Percentiles rank a stretch among this genome's conserved stretches.
These are phyloP conservation scores for Bubo scandiacus DNA, from an alignment of 2,113 vertebrate species.

Conservation along the genomic window DNA sequence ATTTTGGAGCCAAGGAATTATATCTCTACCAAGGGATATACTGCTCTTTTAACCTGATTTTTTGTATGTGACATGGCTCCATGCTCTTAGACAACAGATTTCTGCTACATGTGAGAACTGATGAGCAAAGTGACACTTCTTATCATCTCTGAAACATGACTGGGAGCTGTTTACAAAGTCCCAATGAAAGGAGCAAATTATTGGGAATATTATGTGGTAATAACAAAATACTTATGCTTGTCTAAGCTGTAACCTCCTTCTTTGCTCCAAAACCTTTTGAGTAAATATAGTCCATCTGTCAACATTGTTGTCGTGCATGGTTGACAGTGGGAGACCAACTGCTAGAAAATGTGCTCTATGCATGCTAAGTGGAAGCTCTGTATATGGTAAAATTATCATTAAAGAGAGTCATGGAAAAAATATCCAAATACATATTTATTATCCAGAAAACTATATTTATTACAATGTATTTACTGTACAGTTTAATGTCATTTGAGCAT, in stretches of 20 bases:
- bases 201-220: background rate
- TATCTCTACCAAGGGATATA: background rate
- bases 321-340: background rate
- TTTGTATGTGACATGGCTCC: background rate
- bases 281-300: background rate
- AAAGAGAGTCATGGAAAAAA: background rate
- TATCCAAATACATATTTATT: background rate
- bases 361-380: background rate
- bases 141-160: background rate
- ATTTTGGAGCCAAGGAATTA: background rate
- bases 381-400: background rate
- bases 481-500: background rate
- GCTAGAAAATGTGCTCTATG: background rate
- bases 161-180: background rate
- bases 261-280: conserved; percentile 1
- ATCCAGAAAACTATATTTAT: background rate
- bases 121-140: background rate
- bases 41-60: background rate
- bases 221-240: background rate
- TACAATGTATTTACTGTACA: background rate
- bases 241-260: background rate
- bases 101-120: background rate
- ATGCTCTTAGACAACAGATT: background rate
- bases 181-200: background rate
- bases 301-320: background rate